A percentile compares a stretch with the other conserved stretches of the same genome.
Conservation (phyloP, 2,797 vertebrate species). For the Otolemur crassicaudatus region DNA sequence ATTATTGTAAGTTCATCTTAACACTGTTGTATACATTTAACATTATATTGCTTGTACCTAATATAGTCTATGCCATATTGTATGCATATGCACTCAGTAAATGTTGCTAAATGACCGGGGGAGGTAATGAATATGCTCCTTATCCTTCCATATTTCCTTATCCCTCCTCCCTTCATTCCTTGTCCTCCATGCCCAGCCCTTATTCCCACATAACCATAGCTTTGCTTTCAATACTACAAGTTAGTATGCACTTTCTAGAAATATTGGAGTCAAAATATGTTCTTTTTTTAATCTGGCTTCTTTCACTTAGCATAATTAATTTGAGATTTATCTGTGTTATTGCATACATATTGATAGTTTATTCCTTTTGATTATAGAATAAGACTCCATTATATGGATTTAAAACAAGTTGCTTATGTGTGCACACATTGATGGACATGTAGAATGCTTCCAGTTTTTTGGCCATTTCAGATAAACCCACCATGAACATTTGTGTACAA, state of each 20-base stretch:
- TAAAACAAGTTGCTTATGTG: not conserved
- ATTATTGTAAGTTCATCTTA: slow-evolving; percentile 5
- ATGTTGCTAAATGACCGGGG: not conserved
- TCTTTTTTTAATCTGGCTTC: not conserved
- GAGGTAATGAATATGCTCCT: not conserved
- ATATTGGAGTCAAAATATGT: not conserved
- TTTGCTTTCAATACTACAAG: not conserved
- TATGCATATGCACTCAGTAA: not conserved
- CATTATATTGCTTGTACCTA: not conserved
- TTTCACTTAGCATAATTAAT: not conserved
- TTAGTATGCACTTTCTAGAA: not conserved
- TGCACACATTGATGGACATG: not conserved
- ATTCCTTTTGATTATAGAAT: not conserved
- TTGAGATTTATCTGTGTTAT: not conserved
- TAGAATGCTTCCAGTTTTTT: not conserved
- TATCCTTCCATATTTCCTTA: not conserved
- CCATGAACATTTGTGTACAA: not conserved
- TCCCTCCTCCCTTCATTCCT: not conserved
- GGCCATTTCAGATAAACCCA: not conserved
- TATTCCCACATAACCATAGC: not conserved
- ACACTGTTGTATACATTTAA: not conserved
- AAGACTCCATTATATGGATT: no score
- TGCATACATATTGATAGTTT: not conserved
- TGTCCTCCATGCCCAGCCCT: not conserved
- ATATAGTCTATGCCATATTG: not conserved